phyloP scores from a whole-genome alignment of 2,888 invertebrate species.

The Melanargia galathea region DNA sequence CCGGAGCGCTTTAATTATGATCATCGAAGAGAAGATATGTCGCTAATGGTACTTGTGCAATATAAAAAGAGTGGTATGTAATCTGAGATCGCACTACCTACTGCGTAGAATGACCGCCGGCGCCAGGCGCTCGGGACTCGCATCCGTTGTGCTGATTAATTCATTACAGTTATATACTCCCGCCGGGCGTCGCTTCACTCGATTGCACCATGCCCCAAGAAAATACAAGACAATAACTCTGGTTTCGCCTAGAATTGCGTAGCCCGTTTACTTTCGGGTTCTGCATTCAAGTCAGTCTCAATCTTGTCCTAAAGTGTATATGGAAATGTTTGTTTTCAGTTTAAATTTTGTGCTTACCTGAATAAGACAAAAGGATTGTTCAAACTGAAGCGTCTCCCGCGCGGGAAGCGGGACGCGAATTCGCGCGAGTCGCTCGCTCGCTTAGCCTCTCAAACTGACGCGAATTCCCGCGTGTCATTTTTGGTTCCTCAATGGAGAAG shows the following conservation, averaged over 20 bases:
- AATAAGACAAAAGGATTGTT: too few species aligned
- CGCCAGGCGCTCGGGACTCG: constrained; percentile 22
- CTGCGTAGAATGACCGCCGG: constrained; percentile 17
- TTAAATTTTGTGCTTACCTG: too few species aligned
- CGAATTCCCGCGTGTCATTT: too few species aligned
- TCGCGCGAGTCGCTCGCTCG: too few species aligned
- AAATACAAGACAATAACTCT: neutral
- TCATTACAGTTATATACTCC: constrained; percentile 21
- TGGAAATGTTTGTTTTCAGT: neutral
- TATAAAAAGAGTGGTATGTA: constrained; percentile 19
- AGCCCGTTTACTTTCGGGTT: neutral
- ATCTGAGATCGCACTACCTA: constrained; percentile 16
- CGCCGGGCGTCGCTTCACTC: neutral
- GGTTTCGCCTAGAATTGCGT: neutral
- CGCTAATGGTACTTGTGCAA: constrained; percentile 5
- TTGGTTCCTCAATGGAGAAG: too few species aligned
- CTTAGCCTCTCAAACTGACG: too few species aligned
- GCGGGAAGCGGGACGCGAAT: too few species aligned
- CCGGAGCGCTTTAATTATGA: neutral
- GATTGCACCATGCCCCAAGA: constrained; percentile 8
- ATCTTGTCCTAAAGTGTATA: neutral
- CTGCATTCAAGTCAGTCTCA: too few species aligned
- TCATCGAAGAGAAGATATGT: constrained; percentile 1
- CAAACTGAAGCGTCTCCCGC: too few species aligned
- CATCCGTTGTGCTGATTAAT: constrained; percentile 35